phyloP scores from a whole-genome alignment of 1,140 invertebrate species.

The Sinella curviseta region DNA sequence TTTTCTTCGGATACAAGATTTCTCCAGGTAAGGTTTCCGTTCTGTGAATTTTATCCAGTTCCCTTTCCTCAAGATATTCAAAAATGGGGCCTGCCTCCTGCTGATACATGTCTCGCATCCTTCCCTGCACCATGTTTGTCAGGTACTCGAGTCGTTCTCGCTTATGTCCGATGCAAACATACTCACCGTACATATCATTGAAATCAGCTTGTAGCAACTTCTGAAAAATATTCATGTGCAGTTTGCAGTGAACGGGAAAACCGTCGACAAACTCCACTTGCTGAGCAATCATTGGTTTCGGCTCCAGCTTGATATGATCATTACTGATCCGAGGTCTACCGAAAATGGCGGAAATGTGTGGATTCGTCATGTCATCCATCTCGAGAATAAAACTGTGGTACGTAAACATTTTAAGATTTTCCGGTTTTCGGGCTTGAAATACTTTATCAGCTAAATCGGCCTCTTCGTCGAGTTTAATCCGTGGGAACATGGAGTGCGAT shows the following conservation, averaged over 20 bases:
- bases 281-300: constrained; percentile 24
- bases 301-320: neutral
- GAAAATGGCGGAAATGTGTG: neutral
- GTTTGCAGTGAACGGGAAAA: constrained; percentile 30
- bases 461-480: constrained; percentile 9
- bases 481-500: constrained; percentile 40
- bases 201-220: constrained; percentile 38
- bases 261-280: constrained; percentile 40
- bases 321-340: neutral
- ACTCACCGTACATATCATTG: constrained; percentile 44
- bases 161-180: constrained; percentile 30
- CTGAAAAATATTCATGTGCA: constrained; percentile 39
- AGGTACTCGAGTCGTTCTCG: constrained; percentile 36
- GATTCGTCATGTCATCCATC: neutral
- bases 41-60: constrained; percentile 22
- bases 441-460: constrained; percentile 29
- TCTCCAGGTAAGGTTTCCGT: neutral
- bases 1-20: constrained; percentile 22
- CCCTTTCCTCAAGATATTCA: neutral
- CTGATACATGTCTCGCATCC: constrained; percentile 35
- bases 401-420: constrained; percentile 32
- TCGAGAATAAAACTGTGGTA: constrained; percentile 33
- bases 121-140: constrained; percentile 24
- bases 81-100: constrained; percentile 33
- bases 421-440: constrained; percentile 25